These are phyloP conservation scores for Diogma glabrata DNA, from an alignment of 2,888 invertebrate genomes.

Conservation along the genomic window DNA sequence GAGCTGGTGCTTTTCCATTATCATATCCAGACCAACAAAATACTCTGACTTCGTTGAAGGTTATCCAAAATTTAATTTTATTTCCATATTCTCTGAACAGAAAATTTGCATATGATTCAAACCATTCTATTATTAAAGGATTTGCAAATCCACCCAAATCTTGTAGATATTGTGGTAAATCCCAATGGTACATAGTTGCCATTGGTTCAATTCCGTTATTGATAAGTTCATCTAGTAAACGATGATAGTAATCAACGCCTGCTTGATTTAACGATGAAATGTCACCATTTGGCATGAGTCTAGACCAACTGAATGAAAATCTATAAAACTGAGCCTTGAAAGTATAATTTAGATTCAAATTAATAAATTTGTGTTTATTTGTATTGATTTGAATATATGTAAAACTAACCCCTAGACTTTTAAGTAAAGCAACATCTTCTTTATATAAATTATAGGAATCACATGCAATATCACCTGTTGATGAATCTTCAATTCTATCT, in stretches of 20 bases:
- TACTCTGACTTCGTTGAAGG: slow-evolving; percentile 44
- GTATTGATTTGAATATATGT: too few species aligned
- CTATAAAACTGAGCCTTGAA: slow-evolving; percentile 19
- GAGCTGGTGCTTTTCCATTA: slow-evolving; percentile 19
- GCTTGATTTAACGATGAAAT: slow-evolving; percentile 31
- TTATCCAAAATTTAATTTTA: slow-evolving; percentile 44
- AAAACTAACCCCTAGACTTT: too few species aligned
- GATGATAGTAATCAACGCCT: background rate
- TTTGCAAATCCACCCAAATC: slow-evolving; percentile 43
- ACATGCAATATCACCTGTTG: too few species aligned
- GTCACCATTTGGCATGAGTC: slow-evolving; percentile 47
- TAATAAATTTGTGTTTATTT: too few species aligned
- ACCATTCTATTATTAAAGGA: slow-evolving; percentile 37
- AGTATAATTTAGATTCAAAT: too few species aligned
- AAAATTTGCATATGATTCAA: slow-evolving; percentile 39
- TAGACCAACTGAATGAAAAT: slow-evolving; percentile 14
- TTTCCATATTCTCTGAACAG: slow-evolving; percentile 38
- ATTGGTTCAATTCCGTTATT: slow-evolving; percentile 44
- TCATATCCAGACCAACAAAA: slow-evolving; percentile 40
- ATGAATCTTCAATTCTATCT: too few species aligned
- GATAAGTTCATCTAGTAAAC: background rate
- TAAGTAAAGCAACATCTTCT: too few species aligned
- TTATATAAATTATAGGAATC: too few species aligned
- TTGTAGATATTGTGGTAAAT: slow-evolving; percentile 42
- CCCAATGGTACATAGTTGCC: slow-evolving; percentile 46